Conservation (phyloP, 2,888 invertebrate genomes). For the Psylliodes chrysocephalus region DNA sequence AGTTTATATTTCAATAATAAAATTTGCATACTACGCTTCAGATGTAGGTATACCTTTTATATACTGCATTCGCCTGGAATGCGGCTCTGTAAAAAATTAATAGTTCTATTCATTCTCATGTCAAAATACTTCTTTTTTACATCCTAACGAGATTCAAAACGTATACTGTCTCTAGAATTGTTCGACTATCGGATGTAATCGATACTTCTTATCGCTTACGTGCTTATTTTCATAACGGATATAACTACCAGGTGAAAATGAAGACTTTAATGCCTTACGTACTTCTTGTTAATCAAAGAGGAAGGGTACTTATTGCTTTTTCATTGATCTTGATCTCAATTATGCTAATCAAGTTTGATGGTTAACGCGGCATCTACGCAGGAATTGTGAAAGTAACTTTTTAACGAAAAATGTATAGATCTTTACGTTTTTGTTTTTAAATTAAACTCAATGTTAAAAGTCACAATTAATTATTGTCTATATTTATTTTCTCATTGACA, state of each 20-base stretch:
- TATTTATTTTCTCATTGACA: too few relatives aligned
- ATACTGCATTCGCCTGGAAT: too few relatives aligned
- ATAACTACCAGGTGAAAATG: not conserved
- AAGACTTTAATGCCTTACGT: not conserved
- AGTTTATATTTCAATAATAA: too few relatives aligned
- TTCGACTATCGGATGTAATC: not conserved
- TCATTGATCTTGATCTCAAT: not conserved
- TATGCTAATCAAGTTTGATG: too few relatives aligned
- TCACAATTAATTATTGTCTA: too few relatives aligned
- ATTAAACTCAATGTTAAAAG: too few relatives aligned
- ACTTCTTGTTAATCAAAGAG: not conserved
- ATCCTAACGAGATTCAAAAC: conserved; percentile 31
- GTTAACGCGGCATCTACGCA: too few relatives aligned
- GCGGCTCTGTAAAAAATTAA: not conserved
- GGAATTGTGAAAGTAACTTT: too few relatives aligned
- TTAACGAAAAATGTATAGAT: too few relatives aligned
- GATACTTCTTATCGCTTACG: conserved; percentile 2
- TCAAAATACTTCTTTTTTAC: conserved; percentile 33
- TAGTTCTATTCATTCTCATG: conserved; percentile 33
- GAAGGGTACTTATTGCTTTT: not conserved
- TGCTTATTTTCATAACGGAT: conserved; percentile 3
- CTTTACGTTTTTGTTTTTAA: too few relatives aligned
- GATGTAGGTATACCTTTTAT: too few relatives aligned
- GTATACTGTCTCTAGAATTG: not conserved
- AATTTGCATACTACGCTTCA: too few relatives aligned